phyloP scores from a whole-genome alignment of 2,888 invertebrate genomes.

The Clitarchus hookeri region DNA sequence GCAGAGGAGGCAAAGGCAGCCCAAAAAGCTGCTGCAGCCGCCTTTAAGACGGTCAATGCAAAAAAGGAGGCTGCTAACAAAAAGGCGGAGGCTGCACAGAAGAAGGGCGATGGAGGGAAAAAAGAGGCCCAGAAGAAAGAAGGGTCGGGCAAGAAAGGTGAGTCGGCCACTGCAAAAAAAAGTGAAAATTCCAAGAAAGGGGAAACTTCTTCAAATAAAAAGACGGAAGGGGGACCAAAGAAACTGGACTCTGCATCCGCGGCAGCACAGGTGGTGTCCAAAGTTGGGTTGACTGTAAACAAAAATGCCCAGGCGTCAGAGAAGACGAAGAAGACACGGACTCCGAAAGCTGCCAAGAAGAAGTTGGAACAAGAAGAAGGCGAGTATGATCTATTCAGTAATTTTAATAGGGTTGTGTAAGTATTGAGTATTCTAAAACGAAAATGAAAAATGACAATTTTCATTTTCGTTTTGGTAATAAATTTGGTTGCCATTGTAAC shows the following conservation, averaged over 20 bases:
- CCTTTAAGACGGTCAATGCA: slow-evolving; percentile 29
- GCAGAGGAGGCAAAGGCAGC: slow-evolving; percentile 27
- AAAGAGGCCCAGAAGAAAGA: slow-evolving; percentile 34
- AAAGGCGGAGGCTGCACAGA: slow-evolving; percentile 18
- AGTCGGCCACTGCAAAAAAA: slow-evolving; percentile 28
- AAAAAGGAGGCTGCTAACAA: slow-evolving; percentile 30
- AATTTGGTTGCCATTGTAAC: no score
- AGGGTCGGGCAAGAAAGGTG: slow-evolving; percentile 30
- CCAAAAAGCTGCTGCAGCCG: neutral
- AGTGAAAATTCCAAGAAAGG: slow-evolving; percentile 42
- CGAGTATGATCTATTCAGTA: slow-evolving; percentile 48
- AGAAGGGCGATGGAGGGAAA: slow-evolving; percentile 44
- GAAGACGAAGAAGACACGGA: neutral
- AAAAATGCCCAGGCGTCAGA: slow-evolving; percentile 7
- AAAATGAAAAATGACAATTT: no score
- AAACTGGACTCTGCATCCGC: slow-evolving; percentile 49
- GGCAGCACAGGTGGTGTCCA: slow-evolving; percentile 30
- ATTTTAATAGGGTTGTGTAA: no score
- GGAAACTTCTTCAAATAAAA: slow-evolving; percentile 46
- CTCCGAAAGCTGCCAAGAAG: slow-evolving; percentile 32
- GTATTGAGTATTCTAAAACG: no score
- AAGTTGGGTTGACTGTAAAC: slow-evolving; percentile 19
- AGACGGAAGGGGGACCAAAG: slow-evolving; percentile 55
- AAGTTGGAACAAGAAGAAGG: slow-evolving; percentile 63
- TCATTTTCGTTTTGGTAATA: no score